These are phyloP conservation scores for Vesta saturnalis DNA, from an alignment of 2,888 invertebrate genomes.

Conservation along the genomic window DNA sequence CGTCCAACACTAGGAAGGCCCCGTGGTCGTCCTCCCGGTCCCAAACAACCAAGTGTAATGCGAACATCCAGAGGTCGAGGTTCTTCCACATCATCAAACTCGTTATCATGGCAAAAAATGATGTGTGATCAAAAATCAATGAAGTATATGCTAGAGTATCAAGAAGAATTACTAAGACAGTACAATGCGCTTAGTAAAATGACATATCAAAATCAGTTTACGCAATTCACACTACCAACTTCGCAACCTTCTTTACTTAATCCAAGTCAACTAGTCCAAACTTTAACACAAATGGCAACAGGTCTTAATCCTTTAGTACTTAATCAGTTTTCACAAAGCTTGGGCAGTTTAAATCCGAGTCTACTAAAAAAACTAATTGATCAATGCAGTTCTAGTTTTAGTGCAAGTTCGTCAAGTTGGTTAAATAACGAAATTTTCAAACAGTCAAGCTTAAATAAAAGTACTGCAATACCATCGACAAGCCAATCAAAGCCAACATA, in stretches of 20 bases:
- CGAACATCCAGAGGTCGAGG: conserved; percentile 52
- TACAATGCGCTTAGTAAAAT: conserved; percentile 53
- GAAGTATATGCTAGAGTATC: conserved; percentile 60
- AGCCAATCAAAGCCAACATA: conserved; percentile 18
- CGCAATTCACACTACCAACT: conserved; percentile 6
- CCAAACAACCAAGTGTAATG: conserved; percentile 49
- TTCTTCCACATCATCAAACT: conserved; percentile 42
- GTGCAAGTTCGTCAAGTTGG: neutral
- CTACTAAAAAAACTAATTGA: conserved; percentile 43
- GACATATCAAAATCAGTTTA: conserved; percentile 28
- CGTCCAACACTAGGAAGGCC: conserved; percentile 61
- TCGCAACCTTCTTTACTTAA: conserved; percentile 30
- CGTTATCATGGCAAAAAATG: conserved; percentile 52
- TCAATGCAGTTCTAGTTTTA: neutral
- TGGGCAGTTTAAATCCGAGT: conserved; percentile 43
- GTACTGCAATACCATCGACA: neutral
- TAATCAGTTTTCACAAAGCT: conserved; percentile 41
- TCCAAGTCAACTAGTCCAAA: conserved; percentile 44
- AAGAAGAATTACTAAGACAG: conserved; percentile 60
- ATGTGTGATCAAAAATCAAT: conserved; percentile 51
- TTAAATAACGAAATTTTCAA: conserved; percentile 1
- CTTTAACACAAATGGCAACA: conserved; percentile 41
- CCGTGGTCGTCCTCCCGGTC: conserved; percentile 65
- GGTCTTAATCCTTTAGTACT: conserved; percentile 41
- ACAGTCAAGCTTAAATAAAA: too few relatives aligned